A percentile compares a stretch with the other conserved stretches of the same genome.
Conservation (phyloP, 2,797 vertebrate species). For the Poecilia wingei region DNA sequence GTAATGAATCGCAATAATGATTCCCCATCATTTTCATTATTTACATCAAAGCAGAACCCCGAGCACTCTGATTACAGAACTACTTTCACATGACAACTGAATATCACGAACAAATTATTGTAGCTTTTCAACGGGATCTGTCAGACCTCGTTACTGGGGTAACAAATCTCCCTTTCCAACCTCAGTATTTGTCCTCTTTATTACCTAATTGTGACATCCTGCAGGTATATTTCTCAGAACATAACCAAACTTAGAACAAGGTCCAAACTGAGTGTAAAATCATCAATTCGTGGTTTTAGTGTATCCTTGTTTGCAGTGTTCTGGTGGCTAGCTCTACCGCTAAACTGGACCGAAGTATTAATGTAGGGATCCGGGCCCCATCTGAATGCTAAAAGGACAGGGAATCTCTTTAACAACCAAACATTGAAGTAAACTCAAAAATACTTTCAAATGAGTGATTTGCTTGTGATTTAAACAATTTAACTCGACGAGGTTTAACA, state of each 20-base stretch:
- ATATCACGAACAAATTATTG: background rate
- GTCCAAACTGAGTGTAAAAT: background rate
- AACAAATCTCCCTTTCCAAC: background rate
- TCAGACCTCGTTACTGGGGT: background rate
- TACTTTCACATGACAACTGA: background rate
- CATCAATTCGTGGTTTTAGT: background rate
- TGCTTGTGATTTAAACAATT: background rate
- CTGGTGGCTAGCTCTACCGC: background rate
- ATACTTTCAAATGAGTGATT: background rate
- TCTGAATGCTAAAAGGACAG: too few relatives aligned
- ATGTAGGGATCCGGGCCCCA: too few relatives aligned
- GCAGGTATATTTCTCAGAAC: background rate
- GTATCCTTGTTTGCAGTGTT: too few relatives aligned
- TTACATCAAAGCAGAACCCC: conserved; percentile 22
- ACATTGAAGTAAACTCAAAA: background rate
- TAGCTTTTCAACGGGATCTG: background rate
- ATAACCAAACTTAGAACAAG: background rate
- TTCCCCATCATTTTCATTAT: conserved; percentile 28
- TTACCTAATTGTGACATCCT: background rate
- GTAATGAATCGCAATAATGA: conserved; percentile 44
- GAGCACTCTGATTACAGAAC: background rate
- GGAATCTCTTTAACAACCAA: background rate
- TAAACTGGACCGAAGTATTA: background rate
- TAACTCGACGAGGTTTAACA: background rate
- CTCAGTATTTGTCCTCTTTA: background rate